Evolutionary conservation across 1,140 invertebrate species (phyloP), one percentile per base, ranked within the genome.

Genomic region (Drosophila pruinosa): DNA sequence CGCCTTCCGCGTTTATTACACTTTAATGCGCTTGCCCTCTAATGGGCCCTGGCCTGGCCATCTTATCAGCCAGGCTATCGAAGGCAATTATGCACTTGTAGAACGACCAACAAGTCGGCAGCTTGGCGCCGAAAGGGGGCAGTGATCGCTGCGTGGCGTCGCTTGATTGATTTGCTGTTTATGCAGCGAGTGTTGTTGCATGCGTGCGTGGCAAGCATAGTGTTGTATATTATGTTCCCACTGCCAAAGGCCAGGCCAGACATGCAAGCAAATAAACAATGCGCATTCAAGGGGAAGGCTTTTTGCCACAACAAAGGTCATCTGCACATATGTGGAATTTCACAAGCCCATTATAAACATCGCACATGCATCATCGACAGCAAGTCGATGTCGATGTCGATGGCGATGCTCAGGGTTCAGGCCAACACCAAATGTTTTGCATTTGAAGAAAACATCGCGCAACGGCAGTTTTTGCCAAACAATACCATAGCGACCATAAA

Each of bases 161-260:
- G 68, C 75, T 67, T 77, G 79, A 82, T 83, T 83, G 78, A 82
- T 82, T 82, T 58, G 57, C 19, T 71, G 68, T 50, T 56, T 69
- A 62, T 62, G 52, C 52, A 36, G 26, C 14, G 24, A 31, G 28
- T 26, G 5, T 4, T 56, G 58, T 41, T 58, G 79, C 70, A 67
- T 74, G 70, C 64, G 61, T 78, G 78, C 54, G 56, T 50, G 36
- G 45, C 57, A 57, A 19, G 7, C 5, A 19, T 2, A 14, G 8
- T 1, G 17, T 41, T 10, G 15, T 10, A 5, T 4, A 1, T 2
- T 7, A 4, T 58, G 57, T 59, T 78, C 38, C 57, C 28, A 76
- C 41, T 59, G 65, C 50, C 59, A 73, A 50, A 48, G 67, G 67
- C 77, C 52, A 52, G 53, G 64, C 71, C 38, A 52, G 43, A 80